Evolutionary conservation across 2,797 vertebrate genomes (phyloP).

Genomic region (Alfaro cultratus): DNA sequence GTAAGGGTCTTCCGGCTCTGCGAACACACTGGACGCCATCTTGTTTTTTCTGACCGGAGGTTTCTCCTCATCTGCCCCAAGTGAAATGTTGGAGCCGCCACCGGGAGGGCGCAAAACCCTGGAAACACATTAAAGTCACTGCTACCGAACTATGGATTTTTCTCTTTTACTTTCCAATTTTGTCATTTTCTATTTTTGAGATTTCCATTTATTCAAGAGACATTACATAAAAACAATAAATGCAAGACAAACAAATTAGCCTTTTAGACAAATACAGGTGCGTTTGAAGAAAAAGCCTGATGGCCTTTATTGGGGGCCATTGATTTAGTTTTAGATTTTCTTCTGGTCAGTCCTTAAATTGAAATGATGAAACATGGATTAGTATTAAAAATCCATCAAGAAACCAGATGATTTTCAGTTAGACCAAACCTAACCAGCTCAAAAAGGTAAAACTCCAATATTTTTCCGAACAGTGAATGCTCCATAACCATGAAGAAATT

Average conservation of each 20-base stretch:
- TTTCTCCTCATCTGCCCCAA: conserved; percentile 89
- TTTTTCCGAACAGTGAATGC: neutral
- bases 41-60: conserved; percentile 87
- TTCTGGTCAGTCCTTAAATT: neutral
- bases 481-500: neutral
- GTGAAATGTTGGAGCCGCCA: conserved; percentile 91
- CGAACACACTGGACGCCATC: conserved; percentile 96
- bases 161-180: neutral
- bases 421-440: neutral
- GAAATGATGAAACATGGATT: neutral
- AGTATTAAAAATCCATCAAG: neutral
- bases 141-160: neutral
- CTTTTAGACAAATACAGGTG: neutral
- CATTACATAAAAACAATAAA: neutral
- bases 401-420: neutral
- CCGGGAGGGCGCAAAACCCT: conserved; percentile 95
- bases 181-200: neutral
- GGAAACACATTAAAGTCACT: conserved; percentile 13
- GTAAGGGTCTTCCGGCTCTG: conserved; percentile 90
- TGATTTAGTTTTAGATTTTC: neutral
- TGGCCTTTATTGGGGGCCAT: neutral
- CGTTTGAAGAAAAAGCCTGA: neutral
- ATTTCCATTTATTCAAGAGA: neutral
- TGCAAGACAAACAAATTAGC: neutral
- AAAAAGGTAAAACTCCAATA: neutral